Percentiles rank a stretch among this genome's conserved stretches.
phyloP scores from a whole-genome alignment of 2,888 invertebrate genomes.

The Boloria selene region DNA sequence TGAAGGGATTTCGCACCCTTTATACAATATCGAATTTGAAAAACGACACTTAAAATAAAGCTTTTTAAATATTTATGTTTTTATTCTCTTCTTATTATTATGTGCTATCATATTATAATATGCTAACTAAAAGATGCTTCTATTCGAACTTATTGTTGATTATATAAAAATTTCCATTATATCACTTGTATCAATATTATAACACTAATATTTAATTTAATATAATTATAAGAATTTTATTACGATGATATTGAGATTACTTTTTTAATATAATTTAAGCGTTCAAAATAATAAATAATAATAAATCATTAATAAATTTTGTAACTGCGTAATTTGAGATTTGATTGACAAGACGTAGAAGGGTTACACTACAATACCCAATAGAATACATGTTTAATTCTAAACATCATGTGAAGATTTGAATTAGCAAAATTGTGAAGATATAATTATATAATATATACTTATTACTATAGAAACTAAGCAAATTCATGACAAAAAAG shows the following conservation, averaged over 20 bases:
- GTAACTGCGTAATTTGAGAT: constrained; percentile 54
- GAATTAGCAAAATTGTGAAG: no score
- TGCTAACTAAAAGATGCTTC: no score
- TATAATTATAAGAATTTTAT: no score
- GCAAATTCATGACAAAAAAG: no score
- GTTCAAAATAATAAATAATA: no score
- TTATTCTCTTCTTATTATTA: background rate
- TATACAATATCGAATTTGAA: constrained; percentile 13
- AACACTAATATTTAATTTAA: no score
- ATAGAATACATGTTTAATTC: background rate
- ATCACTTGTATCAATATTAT: background rate
- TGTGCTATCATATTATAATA: background rate
- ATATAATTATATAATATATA: no score
- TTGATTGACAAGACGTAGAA: constrained; percentile 51
- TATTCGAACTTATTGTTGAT: background rate
- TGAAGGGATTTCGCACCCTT: constrained; percentile 44
- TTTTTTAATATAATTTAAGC: no score
- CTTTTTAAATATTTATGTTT: constrained; percentile 11
- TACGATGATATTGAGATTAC: no score
- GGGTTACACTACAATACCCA: constrained; percentile 26
- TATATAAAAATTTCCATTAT: background rate
- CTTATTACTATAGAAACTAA: no score
- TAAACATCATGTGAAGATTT: no score
- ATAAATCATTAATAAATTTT: constrained; percentile 34
- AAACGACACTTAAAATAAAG: constrained; percentile 8